A percentile compares a stretch with the other conserved stretches of the same genome.
phyloP scores from a whole-genome alignment of 2,888 invertebrate species.

The Scaptomyza cyrtandrae region DNA sequence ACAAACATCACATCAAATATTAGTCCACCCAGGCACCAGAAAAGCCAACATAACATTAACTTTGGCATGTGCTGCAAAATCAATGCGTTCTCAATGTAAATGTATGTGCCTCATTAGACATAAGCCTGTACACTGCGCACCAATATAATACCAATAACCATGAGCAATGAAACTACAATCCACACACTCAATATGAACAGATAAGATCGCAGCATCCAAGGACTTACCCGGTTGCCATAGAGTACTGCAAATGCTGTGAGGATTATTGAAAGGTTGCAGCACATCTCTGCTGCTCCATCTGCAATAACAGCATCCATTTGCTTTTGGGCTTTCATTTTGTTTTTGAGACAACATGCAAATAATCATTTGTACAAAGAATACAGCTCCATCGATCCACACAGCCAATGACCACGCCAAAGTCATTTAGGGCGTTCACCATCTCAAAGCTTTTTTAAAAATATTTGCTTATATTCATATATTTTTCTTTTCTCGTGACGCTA shows the following conservation, averaged over 20 bases:
- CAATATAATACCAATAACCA: slow-evolving; percentile 57
- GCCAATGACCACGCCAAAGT: slow-evolving; percentile 69
- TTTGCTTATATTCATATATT: slow-evolving; percentile 10
- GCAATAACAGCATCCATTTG: not conserved
- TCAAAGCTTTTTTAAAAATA: slow-evolving; percentile 2
- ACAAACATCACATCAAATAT: slow-evolving; percentile 51
- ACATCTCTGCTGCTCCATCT: slow-evolving; percentile 4
- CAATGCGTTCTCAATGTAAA: not conserved
- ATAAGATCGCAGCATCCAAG: slow-evolving; percentile 59
- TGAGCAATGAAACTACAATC: slow-evolving; percentile 54
- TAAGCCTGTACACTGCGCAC: slow-evolving; percentile 31
- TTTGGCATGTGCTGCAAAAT: slow-evolving; percentile 44
- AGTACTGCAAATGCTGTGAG: slow-evolving; percentile 22
- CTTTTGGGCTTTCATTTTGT: not conserved
- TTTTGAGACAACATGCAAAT: slow-evolving; percentile 43
- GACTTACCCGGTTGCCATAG: slow-evolving; percentile 1
- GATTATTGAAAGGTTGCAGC: slow-evolving; percentile 15
- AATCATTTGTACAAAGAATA: slow-evolving; percentile 62
- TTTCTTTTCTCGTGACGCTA: slow-evolving; percentile 24
- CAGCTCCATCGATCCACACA: slow-evolving; percentile 63
- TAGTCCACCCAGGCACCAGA: slow-evolving; percentile 51
- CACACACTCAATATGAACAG: slow-evolving; percentile 58
- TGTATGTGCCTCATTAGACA: not conserved
- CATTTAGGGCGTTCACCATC: slow-evolving; percentile 52
- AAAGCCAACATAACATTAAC: slow-evolving; percentile 52